Evolutionary conservation across 2,797 vertebrate genomes (phyloP).

Genomic region (Sebastes matsubarae): DNA sequence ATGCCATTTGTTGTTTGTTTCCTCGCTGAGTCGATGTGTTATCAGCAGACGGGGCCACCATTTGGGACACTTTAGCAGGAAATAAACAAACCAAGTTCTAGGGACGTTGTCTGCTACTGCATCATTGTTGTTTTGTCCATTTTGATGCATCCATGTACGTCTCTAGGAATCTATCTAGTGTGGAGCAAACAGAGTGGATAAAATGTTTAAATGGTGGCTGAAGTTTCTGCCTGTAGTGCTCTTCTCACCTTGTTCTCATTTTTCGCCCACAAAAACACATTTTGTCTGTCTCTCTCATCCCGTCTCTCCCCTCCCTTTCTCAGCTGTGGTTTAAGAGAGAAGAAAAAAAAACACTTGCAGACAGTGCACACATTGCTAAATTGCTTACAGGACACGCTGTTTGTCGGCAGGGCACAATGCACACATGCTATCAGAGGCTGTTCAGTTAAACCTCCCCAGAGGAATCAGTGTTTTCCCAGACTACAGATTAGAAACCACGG

Average conservation of each 20-base stretch:
- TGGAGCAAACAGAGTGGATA: background rate
- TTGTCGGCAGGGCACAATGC: slow-evolving; percentile 28
- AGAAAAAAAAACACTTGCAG: background rate
- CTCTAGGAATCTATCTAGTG: background rate
- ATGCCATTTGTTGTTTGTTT: slow-evolving; percentile 28
- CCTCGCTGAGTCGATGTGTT: slow-evolving; percentile 6
- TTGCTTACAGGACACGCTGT: slow-evolving; percentile 38
- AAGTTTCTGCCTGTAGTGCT: background rate
- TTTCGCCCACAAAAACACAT: background rate
- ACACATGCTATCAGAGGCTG: slow-evolving; percentile 26
- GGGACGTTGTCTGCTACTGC: background rate
- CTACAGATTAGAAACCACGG: slow-evolving; percentile 6
- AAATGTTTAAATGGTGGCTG: background rate
- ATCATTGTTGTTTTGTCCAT: background rate
- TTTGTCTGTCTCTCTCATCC: slow-evolving; percentile 10
- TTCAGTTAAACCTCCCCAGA: slow-evolving; percentile 28
- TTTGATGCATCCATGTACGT: background rate
- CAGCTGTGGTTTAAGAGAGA: slow-evolving; percentile 1
- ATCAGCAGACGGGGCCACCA: slow-evolving; percentile 1
- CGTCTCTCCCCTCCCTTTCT: background rate
- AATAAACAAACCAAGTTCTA: slow-evolving; percentile 15
- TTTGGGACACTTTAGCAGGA: slow-evolving; percentile 20
- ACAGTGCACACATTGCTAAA: slow-evolving; percentile 30
- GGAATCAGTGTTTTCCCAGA: slow-evolving; percentile 28
- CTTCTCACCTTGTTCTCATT: slow-evolving; percentile 1